Evolutionary conservation across 1,140 invertebrate genomes (phyloP), one percentile per base, ranked within the genome.

Genomic region (Sycophaga agraensis): DNA sequence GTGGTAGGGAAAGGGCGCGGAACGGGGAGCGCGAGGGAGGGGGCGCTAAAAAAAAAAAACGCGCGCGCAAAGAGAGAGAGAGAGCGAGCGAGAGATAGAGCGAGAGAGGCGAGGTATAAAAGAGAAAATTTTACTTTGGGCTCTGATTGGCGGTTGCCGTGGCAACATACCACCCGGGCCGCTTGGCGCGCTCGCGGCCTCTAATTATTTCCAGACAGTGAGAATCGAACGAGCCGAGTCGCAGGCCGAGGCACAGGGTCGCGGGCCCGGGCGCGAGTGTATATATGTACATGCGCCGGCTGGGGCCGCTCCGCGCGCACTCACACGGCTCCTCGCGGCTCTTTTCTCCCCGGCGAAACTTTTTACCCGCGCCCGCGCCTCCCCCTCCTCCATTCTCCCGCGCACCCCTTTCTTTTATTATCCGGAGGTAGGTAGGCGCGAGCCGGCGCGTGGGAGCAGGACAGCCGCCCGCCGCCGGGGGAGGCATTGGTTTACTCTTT

Each of bases 181-280:
- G 43, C 43, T 12, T 11, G 34, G n/a, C 43, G 76, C 71, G 70
- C 70, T 73, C 73, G 75, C 71, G 65, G 73, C 73, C 76, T 81
- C 77, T 81, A 81, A 81, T 81, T 81, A 81, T 79, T 81, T 80
- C 79, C 79, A 81, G 79, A 80, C 79, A 80, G 78, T 80, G 79
- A 80, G 77, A 81, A 80, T 81, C 79, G 78, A 81, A 81, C 78
- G 74, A 80, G 79, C 75, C 65, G n/a, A 56, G 40, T 55, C 42
- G 26, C 22, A 46, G 40, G 16, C 19, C 21, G n/a, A n/a, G n/a
- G n/a, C n/a, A 2, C 39, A 26, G 19, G 5, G 35, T 17, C 37
- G 7, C 26, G 34, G 16, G 6, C 24, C 1, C 31, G 19, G 14
- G 31, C 16, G 11, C 8, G 9, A 39, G 22, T n/a, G 46, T n/a